Evolutionary conservation across 2,888 invertebrate species (phyloP), one percentile per base, ranked within the genome.

Genomic region (Sesamia inferens): DNA sequence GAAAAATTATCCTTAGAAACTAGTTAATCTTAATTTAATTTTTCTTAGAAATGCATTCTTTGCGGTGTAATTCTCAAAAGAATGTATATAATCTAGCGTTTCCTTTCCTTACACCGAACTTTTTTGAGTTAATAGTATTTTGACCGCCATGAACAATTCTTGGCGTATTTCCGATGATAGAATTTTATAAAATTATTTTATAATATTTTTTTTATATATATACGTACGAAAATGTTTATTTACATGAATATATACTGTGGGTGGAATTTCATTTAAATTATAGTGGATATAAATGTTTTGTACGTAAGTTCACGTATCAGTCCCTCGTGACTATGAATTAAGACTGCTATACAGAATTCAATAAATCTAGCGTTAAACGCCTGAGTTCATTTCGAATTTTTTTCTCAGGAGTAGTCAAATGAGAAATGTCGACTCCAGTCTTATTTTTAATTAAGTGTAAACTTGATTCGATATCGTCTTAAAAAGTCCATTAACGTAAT

Each of bases 1-100:
- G 80, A 83, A 86, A 83, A 85, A 77, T 77, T 82, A 78, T 80
- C 79, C 82, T 85, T 85, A 82, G 68, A 55, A 2, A 70, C 73
- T 85, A 79, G 47, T 71, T 82, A 73, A 71, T 48, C 31, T 71
- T 81, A 82, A 31, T 81, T 81, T 42, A 71, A 71, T 77, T 76
- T 76, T 78, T 74, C 67, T 78, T 80, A 82, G 76, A 85, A 85
- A 85, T 85, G 85, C 85, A 81, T 79, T 83, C 73, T 72, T 75
- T 74, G 57, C 68, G 57, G 67, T 71, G 71, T 74, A 63, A 59
- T 58, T 73, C 62, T 74, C 31, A 61, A 76, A 79, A 83, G 73
- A 81, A 83, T 83, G 75, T 76, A 42, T 74, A 54, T 63, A 82
- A 74, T 82, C 82, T 82, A 84, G 78, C 82, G 51, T 73, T 79